Conservation (phyloP, 2,888 invertebrate species). For the Trichogramma evanescens region DNA sequence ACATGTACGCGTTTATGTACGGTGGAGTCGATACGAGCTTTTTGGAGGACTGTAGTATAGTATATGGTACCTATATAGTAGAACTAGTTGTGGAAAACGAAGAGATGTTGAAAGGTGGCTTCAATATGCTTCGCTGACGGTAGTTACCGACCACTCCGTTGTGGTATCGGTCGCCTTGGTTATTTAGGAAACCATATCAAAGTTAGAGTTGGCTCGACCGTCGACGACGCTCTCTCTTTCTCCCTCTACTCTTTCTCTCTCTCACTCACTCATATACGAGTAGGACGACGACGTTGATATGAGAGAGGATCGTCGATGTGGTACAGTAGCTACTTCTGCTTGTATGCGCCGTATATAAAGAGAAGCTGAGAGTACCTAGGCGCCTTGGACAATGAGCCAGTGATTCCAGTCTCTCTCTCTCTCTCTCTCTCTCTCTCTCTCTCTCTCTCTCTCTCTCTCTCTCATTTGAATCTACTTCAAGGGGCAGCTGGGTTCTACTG, state of each 20-base stretch:
- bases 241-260: slow-evolving; percentile 5
- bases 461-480: slow-evolving; percentile 8
- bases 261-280: neutral
- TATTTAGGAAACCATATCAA: slow-evolving; percentile 45
- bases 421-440: slow-evolving; percentile 28
- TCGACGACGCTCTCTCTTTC: slow-evolving; percentile 13
- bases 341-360: neutral
- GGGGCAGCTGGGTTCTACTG: neutral
- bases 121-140: slow-evolving; percentile 39
- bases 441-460: slow-evolving; percentile 32
- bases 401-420: no score
- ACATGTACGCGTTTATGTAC: no score
- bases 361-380: neutral
- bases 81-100: slow-evolving; percentile 9
- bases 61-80: no score
- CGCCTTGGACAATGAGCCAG: slow-evolving; percentile 32
- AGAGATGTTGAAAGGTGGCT: slow-evolving; percentile 25
- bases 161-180: slow-evolving; percentile 43
- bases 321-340: no score
- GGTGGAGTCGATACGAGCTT: no score
- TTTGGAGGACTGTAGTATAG: no score
- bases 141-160: slow-evolving; percentile 39
- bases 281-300: slow-evolving; percentile 17
- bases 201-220: slow-evolving; percentile 40
- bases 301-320: neutral